phyloP scores from a whole-genome alignment of 2,888 invertebrate genomes.

The Prosapia bicincta region DNA sequence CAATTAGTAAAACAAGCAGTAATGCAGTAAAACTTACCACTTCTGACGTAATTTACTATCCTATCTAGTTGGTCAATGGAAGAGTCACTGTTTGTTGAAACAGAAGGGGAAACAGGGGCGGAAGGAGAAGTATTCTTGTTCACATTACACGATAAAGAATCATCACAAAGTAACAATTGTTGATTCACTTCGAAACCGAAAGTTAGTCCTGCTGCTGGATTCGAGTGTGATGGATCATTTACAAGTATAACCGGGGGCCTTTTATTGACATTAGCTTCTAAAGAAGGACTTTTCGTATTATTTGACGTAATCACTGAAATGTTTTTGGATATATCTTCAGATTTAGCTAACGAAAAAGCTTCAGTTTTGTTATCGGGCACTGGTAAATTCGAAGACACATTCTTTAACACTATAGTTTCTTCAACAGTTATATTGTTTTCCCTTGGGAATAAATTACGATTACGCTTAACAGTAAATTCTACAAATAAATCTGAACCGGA shows the following conservation, averaged over 20 bases:
- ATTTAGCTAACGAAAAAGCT: conserved; percentile 18
- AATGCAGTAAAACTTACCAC: background rate
- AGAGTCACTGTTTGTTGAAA: background rate
- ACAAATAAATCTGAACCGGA: conserved; percentile 32
- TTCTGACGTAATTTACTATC: background rate
- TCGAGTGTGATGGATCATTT: conserved; percentile 51
- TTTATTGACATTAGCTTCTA: conserved; percentile 27
- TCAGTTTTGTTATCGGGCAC: background rate
- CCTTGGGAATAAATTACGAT: conserved; percentile 15
- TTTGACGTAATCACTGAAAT: conserved; percentile 32
- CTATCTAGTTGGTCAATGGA: background rate
- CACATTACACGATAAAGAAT: conserved; percentile 32
- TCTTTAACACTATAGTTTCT: conserved; percentile 31
- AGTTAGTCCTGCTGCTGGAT: conserved; percentile 46
- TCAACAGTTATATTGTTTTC: conserved; percentile 31
- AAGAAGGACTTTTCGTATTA: conserved; percentile 19
- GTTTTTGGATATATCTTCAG: conserved; percentile 20
- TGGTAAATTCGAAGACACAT: background rate
- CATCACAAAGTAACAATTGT: conserved; percentile 54
- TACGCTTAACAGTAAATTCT: conserved; percentile 34
- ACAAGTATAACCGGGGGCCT: conserved; percentile 73
- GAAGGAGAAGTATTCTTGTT: background rate
- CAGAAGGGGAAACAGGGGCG: background rate
- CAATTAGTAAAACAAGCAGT: too few relatives aligned
- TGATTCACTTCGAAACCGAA: conserved; percentile 80